phyloP scores from a whole-genome alignment of 2,888 invertebrate genomes.

The Mythimna lalbum region DNA sequence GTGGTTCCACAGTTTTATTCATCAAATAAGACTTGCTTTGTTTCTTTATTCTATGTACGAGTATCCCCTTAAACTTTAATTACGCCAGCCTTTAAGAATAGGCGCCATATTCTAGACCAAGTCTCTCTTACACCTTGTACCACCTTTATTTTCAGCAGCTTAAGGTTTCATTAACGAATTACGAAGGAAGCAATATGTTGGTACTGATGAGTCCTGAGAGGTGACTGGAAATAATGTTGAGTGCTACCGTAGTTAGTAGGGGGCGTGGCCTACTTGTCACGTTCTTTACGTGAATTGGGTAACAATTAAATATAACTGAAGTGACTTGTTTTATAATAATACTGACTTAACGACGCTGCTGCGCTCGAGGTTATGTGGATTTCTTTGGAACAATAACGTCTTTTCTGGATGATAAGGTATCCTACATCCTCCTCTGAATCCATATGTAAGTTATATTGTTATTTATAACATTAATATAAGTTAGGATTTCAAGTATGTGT shows the following conservation, averaged over 20 bases:
- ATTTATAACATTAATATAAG: too few species aligned
- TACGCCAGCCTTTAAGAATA: conserved; percentile 46
- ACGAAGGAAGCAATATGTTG: background rate
- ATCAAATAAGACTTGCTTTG: background rate
- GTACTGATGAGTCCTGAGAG: conserved; percentile 32
- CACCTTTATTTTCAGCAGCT: background rate
- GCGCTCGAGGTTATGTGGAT: too few species aligned
- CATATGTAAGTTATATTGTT: too few species aligned
- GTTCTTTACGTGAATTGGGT: conserved; percentile 19
- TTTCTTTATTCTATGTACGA: conserved; percentile 36
- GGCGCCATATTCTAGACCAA: conserved; percentile 24
- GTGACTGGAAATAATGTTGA: conserved; percentile 50
- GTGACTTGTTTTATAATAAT: background rate
- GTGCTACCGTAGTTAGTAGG: conserved; percentile 38
- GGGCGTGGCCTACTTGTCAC: conserved; percentile 44
- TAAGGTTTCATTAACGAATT: conserved; percentile 1
- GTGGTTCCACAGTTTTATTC: background rate
- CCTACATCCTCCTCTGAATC: too few species aligned
- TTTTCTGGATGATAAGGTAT: too few species aligned
- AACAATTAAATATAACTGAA: conserved; percentile 26
- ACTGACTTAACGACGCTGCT: too few species aligned
- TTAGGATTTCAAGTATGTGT: too few species aligned
- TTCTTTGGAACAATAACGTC: too few species aligned
- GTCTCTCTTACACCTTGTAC: background rate
- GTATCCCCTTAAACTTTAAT: conserved; percentile 41